Percentiles rank a stretch among this genome's conserved stretches.
phyloP scores from a whole-genome alignment of 2,113 vertebrate genomes.

The Microcebus jonahi region DNA sequence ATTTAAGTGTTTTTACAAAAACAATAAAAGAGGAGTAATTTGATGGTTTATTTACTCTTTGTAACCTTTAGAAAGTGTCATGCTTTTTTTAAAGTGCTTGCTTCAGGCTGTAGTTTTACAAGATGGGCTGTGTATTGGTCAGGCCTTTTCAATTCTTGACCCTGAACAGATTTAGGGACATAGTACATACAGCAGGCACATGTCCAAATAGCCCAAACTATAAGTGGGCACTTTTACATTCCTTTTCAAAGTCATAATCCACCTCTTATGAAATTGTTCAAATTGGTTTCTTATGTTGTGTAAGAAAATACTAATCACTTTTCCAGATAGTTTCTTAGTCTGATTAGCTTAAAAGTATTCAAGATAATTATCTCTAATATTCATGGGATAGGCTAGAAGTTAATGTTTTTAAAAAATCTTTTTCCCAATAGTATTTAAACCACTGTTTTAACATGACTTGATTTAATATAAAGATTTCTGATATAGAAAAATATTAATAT shows the following conservation, averaged over 20 bases:
- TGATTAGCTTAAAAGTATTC: slow-evolving; percentile 50
- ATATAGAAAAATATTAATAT: slow-evolving; percentile 26
- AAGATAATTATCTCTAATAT: slow-evolving; percentile 45
- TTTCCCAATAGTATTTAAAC: slow-evolving; percentile 29
- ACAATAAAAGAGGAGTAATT: slow-evolving; percentile 95
- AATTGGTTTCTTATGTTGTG: slow-evolving; percentile 79
- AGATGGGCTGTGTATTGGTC: slow-evolving; percentile 90
- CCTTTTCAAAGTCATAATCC: slow-evolving; percentile 85
- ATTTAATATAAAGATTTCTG: slow-evolving; percentile 5
- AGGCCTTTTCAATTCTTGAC: slow-evolving; percentile 88
- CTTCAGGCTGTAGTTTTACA: slow-evolving; percentile 93
- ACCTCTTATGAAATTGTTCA: slow-evolving; percentile 84
- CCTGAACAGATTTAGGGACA: slow-evolving; percentile 90
- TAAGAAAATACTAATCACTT: slow-evolving; percentile 76
- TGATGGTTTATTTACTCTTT: slow-evolving; percentile 93
- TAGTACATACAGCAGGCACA: slow-evolving; percentile 84
- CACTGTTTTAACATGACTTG: slow-evolving; percentile 33
- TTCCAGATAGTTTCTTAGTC: slow-evolving; percentile 65
- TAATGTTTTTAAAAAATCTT: background rate
- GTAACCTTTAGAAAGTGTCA: slow-evolving; percentile 95
- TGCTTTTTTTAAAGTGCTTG: slow-evolving; percentile 90
- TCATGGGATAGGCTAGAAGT: slow-evolving; percentile 14
- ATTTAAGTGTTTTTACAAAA: slow-evolving; percentile 90
- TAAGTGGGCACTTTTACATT: slow-evolving; percentile 83
- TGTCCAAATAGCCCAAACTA: slow-evolving; percentile 85